These are phyloP conservation scores for Eupithecia subumbrata DNA, from an alignment of 2,888 invertebrate species.

Conservation along the genomic window DNA sequence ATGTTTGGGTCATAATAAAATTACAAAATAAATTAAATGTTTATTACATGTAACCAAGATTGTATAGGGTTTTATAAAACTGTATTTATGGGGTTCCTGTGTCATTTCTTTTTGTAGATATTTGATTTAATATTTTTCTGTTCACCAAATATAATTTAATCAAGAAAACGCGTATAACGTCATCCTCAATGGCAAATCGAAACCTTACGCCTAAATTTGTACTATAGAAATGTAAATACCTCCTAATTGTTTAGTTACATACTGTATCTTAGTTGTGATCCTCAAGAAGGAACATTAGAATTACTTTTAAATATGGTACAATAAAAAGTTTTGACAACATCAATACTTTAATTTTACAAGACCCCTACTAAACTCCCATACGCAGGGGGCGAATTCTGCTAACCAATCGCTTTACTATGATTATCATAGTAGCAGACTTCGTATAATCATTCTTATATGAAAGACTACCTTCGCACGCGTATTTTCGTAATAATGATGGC, in stretches of 20 bases:
- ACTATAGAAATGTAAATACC: constrained; percentile 40
- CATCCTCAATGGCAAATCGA: constrained; percentile 1
- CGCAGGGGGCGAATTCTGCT: not conserved
- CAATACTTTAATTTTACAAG: constrained; percentile 35
- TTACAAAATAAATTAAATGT: not conserved
- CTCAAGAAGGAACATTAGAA: constrained; percentile 42
- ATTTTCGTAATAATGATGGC: no score
- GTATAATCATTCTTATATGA: not conserved
- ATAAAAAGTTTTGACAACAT: constrained; percentile 50
- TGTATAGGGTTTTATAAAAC: not conserved
- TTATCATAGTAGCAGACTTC: no score
- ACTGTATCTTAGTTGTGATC: constrained; percentile 38
- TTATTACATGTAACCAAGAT: not conserved
- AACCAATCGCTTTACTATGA: not conserved
- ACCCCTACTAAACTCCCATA: not conserved
- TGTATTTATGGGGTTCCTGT: not conserved
- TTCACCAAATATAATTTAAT: not conserved
- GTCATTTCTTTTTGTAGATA: constrained; percentile 1
- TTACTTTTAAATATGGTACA: constrained; percentile 47
- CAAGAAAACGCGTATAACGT: constrained; percentile 6
- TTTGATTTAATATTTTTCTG: not conserved
- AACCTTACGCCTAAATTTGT: not conserved
- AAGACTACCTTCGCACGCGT: no score
- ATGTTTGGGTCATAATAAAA: not conserved
- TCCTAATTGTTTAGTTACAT: constrained; percentile 30